A percentile compares a stretch with the other conserved stretches of the same genome.
Conservation (phyloP, 2,113 vertebrate genomes). For the Forbesichthys agassizii region DNA sequence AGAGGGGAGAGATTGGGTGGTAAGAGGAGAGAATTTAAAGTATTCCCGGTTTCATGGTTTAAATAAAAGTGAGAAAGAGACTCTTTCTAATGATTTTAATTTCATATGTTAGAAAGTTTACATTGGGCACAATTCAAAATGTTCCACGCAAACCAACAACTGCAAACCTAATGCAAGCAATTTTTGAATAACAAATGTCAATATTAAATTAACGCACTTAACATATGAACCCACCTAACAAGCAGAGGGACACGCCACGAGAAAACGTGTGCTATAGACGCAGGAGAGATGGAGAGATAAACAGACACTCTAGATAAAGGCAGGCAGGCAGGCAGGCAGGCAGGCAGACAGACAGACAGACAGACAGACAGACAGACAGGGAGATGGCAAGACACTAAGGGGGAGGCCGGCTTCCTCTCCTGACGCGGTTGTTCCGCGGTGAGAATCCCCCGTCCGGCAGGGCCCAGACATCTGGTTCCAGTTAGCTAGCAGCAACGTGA, state of each 20-base stretch:
- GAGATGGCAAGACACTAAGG: constrained; percentile 54
- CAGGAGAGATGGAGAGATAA: neutral
- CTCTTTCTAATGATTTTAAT: neutral
- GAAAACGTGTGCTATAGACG: neutral
- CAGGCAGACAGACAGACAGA: constrained; percentile 41
- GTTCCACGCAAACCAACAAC: constrained; percentile 23
- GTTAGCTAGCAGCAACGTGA: constrained; percentile 78
- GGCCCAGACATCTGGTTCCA: constrained; percentile 81
- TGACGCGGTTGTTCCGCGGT: constrained; percentile 77
- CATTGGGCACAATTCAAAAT: neutral
- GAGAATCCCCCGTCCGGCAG: constrained; percentile 77
- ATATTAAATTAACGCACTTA: neutral
- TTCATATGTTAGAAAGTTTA: no score
- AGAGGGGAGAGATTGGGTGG: neutral
- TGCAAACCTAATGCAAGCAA: neutral
- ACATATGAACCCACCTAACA: no score
- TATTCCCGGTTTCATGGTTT: constrained; percentile 20
- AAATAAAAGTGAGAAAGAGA: constrained; percentile 39
- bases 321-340: constrained; percentile 10
- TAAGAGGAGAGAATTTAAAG: constrained; percentile 19
- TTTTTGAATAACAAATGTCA: neutral
- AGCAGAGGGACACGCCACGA: neutral
- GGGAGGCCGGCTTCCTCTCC: constrained; percentile 73
- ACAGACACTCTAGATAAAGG: constrained; percentile 30
- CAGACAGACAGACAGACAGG: constrained; percentile 22